phyloP scores from a whole-genome alignment of 2,797 vertebrate genomes.

The Glossophaga mutica region DNA sequence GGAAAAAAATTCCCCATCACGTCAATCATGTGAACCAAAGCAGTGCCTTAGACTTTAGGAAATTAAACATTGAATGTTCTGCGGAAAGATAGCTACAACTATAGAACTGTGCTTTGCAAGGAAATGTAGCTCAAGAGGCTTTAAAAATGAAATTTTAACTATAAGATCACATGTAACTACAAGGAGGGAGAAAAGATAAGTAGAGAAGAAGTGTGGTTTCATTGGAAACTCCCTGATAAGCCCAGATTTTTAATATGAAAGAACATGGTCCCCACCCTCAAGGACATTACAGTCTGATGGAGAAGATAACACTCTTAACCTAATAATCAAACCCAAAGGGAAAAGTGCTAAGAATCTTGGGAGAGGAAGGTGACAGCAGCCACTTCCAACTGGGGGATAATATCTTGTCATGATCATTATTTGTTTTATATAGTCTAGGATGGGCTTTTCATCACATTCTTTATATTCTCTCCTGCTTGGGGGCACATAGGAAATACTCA shows the following conservation, averaged over 20 bases:
- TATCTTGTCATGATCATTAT: background rate
- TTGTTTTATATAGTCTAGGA: background rate
- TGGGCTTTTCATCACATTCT: background rate
- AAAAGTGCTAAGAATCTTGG: background rate
- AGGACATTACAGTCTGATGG: constrained; percentile 27
- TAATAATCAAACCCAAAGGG: constrained; percentile 20
- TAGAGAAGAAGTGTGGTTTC: constrained; percentile 39
- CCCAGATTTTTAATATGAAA: constrained; percentile 60
- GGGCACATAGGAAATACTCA: background rate
- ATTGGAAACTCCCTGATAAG: constrained; percentile 40
- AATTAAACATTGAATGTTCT: background rate
- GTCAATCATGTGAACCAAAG: background rate
- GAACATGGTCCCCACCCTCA: constrained; percentile 11
- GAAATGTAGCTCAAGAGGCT: constrained; percentile 46
- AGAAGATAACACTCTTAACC: constrained; percentile 49
- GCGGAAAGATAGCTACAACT: background rate
- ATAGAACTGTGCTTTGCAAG: background rate
- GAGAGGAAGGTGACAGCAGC: background rate
- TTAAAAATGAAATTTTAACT: constrained; percentile 39
- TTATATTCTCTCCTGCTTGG: background rate
- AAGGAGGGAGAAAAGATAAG: constrained; percentile 36
- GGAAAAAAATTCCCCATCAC: background rate
- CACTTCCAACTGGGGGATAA: background rate
- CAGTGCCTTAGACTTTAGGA: background rate
- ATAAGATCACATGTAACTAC: constrained; percentile 51